phyloP scores from a whole-genome alignment of 2,888 invertebrate species.

The Andrena camellia region DNA sequence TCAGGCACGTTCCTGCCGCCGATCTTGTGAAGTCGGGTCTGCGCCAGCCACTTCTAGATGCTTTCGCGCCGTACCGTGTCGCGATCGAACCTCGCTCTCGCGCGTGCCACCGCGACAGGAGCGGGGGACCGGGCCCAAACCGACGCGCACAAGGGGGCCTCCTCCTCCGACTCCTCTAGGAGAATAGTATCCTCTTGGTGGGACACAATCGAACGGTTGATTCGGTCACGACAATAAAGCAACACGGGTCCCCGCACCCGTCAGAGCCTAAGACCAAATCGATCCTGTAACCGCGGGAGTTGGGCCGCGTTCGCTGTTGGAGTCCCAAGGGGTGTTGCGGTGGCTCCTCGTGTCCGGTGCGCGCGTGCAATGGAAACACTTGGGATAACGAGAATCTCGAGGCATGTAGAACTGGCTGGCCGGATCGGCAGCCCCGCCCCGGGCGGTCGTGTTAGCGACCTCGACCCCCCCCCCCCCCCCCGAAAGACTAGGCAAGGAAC shows the following conservation, averaged over 20 bases:
- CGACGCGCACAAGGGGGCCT: no score
- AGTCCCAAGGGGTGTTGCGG: no score
- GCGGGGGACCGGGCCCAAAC: not conserved
- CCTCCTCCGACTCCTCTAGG: not conserved
- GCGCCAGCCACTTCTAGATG: slow-evolving; percentile 83
- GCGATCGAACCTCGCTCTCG: slow-evolving; percentile 43
- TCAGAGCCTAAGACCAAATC: slow-evolving; percentile 46
- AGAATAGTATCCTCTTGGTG: not conserved
- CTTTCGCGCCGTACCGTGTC: slow-evolving; percentile 33
- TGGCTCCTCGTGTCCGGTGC: slow-evolving; percentile 7
- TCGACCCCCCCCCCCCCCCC: slow-evolving; percentile 43
- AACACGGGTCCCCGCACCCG: slow-evolving; percentile 14
- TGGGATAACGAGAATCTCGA: slow-evolving; percentile 26
- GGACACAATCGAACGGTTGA: slow-evolving; percentile 10
- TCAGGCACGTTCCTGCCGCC: slow-evolving; percentile 89
- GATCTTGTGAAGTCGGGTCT: slow-evolving; percentile 86
- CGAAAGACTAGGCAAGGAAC: slow-evolving; percentile 44
- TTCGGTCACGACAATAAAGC: slow-evolving; percentile 58
- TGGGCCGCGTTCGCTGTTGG: not conserved
- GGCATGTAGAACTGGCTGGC: slow-evolving; percentile 68
- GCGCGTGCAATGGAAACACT: slow-evolving; percentile 14
- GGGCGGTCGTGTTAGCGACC: slow-evolving; percentile 42
- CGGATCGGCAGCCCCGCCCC: slow-evolving; percentile 33
- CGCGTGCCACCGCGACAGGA: slow-evolving; percentile 39
- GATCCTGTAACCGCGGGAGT: not conserved